Base-by-base conservation (phyloP, 2,113 vertebrate genomes). In the Prionailurus viverrinus region DNA sequence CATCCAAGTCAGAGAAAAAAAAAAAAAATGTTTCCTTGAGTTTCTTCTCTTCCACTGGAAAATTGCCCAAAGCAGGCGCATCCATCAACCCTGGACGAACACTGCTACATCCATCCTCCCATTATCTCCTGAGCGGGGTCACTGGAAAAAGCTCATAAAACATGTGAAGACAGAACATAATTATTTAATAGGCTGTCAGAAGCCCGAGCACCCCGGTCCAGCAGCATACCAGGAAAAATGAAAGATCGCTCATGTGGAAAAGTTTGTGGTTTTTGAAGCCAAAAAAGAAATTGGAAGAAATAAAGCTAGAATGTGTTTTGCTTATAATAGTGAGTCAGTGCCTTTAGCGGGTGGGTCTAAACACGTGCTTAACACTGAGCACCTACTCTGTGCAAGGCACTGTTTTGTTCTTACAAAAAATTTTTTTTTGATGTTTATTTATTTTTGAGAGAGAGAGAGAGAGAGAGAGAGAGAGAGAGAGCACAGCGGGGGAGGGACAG, bases 141-240 rank as follows among this genome's bases (percentile, higher is more conserved):
- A 18, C 21, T 79, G 88, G 91, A 29, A 91, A 95, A 91, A 33
- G 19, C 61, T 95, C 94, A 74, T 85, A 89, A 96, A 94, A 89
- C 31, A 89, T 65, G 15, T 29, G 45, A 88, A 79, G 55, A 41
- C 33, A 51, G 45, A 80, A 66, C 36, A 21, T 80, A 80, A 85
- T 91, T 85, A 92, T 85, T 92, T 92, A 80, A 81, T 36, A 92
- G 65, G 31, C 51, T 74, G 39, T 79, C 88, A 84, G 51, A 82
- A 88, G 69, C 5, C 63, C 3, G 13, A 89, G 55, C 27, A 80
- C 31, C 33, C 36, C 1, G 65, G 45, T 69, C 68, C 31, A 8
- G 48, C 65, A 53, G n/a, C 66, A 33, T 21, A 39, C 16, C 41
- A 65, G 71, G 36, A 66, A 89, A 92, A 61, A 58, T 11, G 65